These are phyloP conservation scores for Lethenteron reissneri DNA, from an alignment of 2,113 vertebrate genomes.

Conservation along the genomic window DNA sequence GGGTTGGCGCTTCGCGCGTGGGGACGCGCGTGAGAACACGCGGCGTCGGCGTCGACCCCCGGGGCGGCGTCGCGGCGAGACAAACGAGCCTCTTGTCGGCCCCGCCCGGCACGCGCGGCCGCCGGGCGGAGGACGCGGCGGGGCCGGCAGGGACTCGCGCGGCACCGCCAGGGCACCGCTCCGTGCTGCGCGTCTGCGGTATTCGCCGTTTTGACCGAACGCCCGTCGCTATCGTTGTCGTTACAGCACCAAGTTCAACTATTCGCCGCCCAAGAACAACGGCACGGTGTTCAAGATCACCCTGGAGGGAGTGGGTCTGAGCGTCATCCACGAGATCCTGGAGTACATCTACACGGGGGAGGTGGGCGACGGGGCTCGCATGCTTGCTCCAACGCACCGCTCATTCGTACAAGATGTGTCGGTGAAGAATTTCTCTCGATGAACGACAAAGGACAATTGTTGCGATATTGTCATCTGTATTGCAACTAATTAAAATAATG, in stretches of 20 bases:
- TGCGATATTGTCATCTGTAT: background rate
- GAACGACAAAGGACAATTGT: background rate
- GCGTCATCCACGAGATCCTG: constrained; percentile 83
- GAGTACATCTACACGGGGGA: constrained; percentile 95
- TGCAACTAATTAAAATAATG: background rate
- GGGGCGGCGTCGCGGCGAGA: too few species aligned
- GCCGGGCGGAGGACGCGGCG: too few species aligned
- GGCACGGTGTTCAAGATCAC: constrained; percentile 76
- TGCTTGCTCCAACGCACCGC: background rate
- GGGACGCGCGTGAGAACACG: too few species aligned
- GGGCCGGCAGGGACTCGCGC: too few species aligned
- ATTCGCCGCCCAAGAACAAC: constrained; percentile 88
- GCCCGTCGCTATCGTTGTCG: constrained; percentile 11
- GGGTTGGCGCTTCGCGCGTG: too few species aligned
- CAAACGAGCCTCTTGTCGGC: too few species aligned
- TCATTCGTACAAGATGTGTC: constrained; percentile 11
- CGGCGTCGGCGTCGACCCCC: too few species aligned
- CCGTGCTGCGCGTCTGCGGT: too few species aligned
- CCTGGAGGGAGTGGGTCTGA: constrained; percentile 72
- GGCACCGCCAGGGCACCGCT: too few species aligned
- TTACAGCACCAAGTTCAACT: constrained; percentile 77
- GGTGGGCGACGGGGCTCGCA: constrained; percentile 21
- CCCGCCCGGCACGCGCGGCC: too few species aligned
- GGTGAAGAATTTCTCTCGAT: background rate
- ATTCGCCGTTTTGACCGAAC: too few species aligned